Percentiles rank a stretch among this genome's conserved stretches.
Evolutionary conservation across 1,140 invertebrate species (phyloP).

Genomic region (Saccostrea echinata): DNA sequence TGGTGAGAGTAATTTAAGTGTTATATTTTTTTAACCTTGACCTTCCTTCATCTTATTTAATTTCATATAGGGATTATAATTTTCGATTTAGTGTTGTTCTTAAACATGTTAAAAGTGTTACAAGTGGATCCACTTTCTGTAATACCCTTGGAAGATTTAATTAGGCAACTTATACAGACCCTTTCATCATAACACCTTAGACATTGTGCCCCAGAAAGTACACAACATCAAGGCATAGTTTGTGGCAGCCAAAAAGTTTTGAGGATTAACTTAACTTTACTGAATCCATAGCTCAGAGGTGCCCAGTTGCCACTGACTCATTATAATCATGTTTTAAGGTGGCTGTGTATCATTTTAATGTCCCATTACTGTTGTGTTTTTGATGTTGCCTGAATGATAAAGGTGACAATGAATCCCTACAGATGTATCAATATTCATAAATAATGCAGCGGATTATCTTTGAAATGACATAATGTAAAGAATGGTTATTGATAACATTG

Average conservation of each 20-base stretch:
- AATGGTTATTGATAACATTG: not conserved
- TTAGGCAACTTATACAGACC: too few species aligned
- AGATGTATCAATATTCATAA: constrained; percentile 16
- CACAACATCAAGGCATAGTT: not conserved
- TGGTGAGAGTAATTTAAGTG: too few species aligned
- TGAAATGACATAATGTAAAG: constrained; percentile 17
- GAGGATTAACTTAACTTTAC: not conserved
- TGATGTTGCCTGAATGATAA: constrained; percentile 12
- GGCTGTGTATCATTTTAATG: constrained; percentile 5
- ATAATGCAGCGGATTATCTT: constrained; percentile 19
- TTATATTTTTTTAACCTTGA: too few species aligned
- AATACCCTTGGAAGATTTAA: too few species aligned
- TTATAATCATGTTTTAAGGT: not conserved
- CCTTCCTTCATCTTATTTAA: too few species aligned
- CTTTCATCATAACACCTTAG: too few species aligned
- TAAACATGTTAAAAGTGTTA: too few species aligned
- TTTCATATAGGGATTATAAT: too few species aligned
- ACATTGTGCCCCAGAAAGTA: too few species aligned
- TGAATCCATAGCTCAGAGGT: not conserved
- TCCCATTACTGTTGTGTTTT: not conserved
- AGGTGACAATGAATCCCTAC: not conserved
- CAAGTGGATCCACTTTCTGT: too few species aligned
- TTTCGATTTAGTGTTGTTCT: too few species aligned
- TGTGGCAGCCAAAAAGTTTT: not conserved
- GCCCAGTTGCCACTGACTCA: not conserved